Percentiles rank a stretch among this genome's conserved stretches.
Conservation (phyloP, 2,797 vertebrate species). For the Schizopygopsis malacanthus region DNA sequence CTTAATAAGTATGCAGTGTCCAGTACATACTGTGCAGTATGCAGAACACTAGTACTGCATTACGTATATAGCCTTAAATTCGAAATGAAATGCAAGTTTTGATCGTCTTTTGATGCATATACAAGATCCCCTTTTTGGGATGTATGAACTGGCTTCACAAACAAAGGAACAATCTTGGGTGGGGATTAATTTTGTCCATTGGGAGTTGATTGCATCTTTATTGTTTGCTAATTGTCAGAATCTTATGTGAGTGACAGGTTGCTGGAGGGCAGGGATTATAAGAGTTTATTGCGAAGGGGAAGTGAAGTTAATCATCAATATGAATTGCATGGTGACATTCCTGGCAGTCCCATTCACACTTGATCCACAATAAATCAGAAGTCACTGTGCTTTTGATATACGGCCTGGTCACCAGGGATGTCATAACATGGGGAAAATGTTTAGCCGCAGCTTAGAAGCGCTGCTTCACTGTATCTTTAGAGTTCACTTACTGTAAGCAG, state of each 20-base stretch:
- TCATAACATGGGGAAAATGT: not conserved
- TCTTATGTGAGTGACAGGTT: constrained; percentile 3
- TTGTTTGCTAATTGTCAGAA: not conserved
- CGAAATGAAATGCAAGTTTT: not conserved
- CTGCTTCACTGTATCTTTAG: not conserved
- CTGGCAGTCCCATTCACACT: not conserved
- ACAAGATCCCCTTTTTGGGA: not conserved
- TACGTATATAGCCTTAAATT: not conserved
- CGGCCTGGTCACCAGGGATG: not conserved
- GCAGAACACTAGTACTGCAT: not conserved
- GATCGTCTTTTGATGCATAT: not conserved
- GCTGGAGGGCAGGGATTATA: not conserved
- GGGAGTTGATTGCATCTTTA: not conserved
- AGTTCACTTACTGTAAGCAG: not conserved
- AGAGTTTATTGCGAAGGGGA: not conserved
- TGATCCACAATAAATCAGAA: not conserved
- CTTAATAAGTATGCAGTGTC: not conserved
- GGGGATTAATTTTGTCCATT: not conserved
- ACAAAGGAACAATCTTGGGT: no score
- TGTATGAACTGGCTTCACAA: not conserved
- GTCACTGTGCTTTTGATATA: not conserved
- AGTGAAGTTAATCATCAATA: not conserved
- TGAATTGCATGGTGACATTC: not conserved
- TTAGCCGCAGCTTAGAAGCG: not conserved
- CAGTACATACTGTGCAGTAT: not conserved